These are phyloP conservation scores for Drosophila virilis DNA, from an alignment of 1,140 invertebrate genomes.

Conservation along the genomic window DNA sequence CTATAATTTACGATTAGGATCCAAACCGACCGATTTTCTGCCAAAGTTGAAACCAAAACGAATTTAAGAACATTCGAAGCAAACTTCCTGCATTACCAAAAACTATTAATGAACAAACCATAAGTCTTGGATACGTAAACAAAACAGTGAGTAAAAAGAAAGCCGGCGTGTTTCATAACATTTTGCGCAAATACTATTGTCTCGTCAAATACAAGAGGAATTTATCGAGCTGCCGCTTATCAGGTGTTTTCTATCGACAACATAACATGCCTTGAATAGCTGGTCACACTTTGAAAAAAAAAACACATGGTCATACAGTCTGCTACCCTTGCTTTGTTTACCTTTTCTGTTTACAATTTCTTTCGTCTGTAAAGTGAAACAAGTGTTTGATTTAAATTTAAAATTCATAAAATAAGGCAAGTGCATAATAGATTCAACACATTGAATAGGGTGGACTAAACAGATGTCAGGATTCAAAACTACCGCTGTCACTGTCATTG, in stretches of 20 bases:
- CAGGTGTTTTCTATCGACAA: conserved; percentile 30
- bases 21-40: neutral
- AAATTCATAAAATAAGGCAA: conserved; percentile 7
- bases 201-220: neutral
- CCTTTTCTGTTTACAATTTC: conserved; percentile 48
- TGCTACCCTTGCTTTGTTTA: conserved; percentile 33
- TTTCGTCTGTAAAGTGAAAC: neutral
- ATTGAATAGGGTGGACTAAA: neutral
- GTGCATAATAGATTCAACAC: neutral
- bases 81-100: conserved; percentile 8
- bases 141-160: conserved; percentile 16
- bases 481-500: neutral
- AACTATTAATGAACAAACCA: conserved; percentile 10
- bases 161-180: conserved; percentile 45
- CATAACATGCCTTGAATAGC: conserved; percentile 8
- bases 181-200: conserved; percentile 12
- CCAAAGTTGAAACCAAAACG: conserved; percentile 1
- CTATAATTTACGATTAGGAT: neutral
- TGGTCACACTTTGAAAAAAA: conserved; percentile 27
- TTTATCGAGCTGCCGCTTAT: conserved; percentile 13
- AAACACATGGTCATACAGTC: conserved; percentile 15
- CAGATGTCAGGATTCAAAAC: neutral
- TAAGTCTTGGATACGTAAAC: conserved; percentile 13
- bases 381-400: neutral
- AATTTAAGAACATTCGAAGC: conserved; percentile 25